Percentiles rank a stretch among this genome's conserved stretches.
These are phyloP conservation scores for Sebastes minor DNA, from an alignment of 2,797 vertebrate genomes.

Conservation along the genomic window DNA sequence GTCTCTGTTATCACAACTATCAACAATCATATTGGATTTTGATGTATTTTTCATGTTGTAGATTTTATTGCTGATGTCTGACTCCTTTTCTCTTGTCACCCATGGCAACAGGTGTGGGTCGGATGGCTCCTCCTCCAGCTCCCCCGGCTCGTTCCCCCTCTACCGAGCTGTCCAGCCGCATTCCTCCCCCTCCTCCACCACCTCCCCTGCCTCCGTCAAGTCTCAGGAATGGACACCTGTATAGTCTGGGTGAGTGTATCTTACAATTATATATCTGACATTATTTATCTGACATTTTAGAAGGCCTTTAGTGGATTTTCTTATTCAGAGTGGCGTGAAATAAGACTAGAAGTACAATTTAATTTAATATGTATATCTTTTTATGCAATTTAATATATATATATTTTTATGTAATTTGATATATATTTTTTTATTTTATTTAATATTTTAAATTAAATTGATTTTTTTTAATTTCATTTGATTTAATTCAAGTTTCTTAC, in stretches of 20 bases:
- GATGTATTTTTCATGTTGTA: not conserved
- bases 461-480: not conserved
- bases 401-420: too few species aligned
- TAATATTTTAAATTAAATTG: not conserved
- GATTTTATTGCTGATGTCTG: not conserved
- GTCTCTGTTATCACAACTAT: not conserved
- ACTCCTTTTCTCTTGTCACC: not conserved
- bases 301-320: not conserved
- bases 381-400: too few species aligned
- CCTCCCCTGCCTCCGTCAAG: conserved; percentile 70
- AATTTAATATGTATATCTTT: too few species aligned
- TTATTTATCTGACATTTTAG: not conserved
- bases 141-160: conserved; percentile 92
- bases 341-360: not conserved
- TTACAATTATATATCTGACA: not conserved
- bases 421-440: too few species aligned
- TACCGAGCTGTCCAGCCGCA: conserved; percentile 91
- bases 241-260: conserved; percentile 81
- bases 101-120: conserved; percentile 72
- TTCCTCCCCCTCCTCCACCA: conserved; percentile 80
- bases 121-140: conserved; percentile 89
- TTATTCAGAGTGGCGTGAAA: not conserved
- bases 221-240: conserved; percentile 87
- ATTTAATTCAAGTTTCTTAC: not conserved
- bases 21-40: not conserved